These are phyloP conservation scores for Lepeophtheirus salmonis DNA, from an alignment of 1,140 invertebrate species.

Conservation along the genomic window DNA sequence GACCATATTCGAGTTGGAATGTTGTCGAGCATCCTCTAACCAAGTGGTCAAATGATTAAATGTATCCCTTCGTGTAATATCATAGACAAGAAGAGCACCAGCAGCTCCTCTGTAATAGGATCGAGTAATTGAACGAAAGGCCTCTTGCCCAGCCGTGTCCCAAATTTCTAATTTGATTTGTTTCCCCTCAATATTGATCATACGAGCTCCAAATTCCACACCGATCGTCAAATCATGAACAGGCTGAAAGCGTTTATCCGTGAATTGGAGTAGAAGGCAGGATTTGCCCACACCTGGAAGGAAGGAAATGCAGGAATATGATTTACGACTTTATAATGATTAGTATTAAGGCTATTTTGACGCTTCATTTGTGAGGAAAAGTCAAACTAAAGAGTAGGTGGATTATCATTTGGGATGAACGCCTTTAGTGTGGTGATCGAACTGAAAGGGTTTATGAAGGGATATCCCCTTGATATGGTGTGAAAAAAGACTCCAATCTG, in stretches of 20 bases:
- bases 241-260: conserved; percentile 98
- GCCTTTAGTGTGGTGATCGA: no score
- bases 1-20: conserved; percentile 99
- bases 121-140: conserved; percentile 93
- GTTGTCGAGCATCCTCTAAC: conserved; percentile 97
- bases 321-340: no score
- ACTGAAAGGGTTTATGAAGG: no score
- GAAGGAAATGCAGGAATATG: conserved; percentile 24
- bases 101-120: conserved; percentile 97
- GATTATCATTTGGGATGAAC: no score
- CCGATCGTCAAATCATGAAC: conserved; percentile 98
- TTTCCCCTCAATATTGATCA: conserved; percentile 99
- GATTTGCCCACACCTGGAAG: conserved; percentile 86
- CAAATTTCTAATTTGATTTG: conserved; percentile 97
- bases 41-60: conserved; percentile 98
- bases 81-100: conserved; percentile 89
- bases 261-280: conserved; percentile 94
- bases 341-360: no score
- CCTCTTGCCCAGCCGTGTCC: conserved; percentile 95
- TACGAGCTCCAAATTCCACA: conserved; percentile 97
- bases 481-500: no score
- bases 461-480: no score
- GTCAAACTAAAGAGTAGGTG: no score
- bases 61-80: conserved; percentile 94
- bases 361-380: no score